Conservation (phyloP, 1,140 invertebrate species). For the Diuraphis noxia region DNA sequence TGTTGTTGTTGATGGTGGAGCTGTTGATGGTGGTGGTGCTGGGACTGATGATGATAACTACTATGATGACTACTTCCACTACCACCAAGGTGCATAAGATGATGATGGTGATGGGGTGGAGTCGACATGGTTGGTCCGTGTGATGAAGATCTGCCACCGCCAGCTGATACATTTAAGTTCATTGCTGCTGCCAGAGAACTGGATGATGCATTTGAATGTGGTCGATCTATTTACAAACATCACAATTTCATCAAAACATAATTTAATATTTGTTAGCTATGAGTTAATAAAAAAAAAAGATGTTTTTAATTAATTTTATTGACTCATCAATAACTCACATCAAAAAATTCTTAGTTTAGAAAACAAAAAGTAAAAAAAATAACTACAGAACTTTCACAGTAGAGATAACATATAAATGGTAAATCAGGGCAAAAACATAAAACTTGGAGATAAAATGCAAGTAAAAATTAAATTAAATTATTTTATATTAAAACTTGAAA, state of each 20-base stretch:
- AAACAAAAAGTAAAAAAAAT: conserved; percentile 2
- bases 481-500: background rate
- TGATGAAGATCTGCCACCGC: background rate
- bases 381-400: background rate
- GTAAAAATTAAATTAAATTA: background rate
- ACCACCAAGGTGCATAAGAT: background rate
- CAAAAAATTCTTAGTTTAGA: background rate
- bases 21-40: background rate
- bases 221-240: conserved; percentile 7
- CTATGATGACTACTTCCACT: background rate
- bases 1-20: background rate
- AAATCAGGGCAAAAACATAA: background rate
- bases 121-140: background rate
- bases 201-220: background rate
- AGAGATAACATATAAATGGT: background rate
- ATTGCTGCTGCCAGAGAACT: background rate
- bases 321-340: background rate
- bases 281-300: background rate
- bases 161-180: background rate
- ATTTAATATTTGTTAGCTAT: background rate
- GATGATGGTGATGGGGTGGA: background rate
- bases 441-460: too few relatives aligned
- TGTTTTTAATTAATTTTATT: background rate
- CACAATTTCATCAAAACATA: background rate
- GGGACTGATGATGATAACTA: background rate